Base-by-base conservation (phyloP, 1,140 invertebrate species). In the Amphibalanus amphitrite region DNA sequence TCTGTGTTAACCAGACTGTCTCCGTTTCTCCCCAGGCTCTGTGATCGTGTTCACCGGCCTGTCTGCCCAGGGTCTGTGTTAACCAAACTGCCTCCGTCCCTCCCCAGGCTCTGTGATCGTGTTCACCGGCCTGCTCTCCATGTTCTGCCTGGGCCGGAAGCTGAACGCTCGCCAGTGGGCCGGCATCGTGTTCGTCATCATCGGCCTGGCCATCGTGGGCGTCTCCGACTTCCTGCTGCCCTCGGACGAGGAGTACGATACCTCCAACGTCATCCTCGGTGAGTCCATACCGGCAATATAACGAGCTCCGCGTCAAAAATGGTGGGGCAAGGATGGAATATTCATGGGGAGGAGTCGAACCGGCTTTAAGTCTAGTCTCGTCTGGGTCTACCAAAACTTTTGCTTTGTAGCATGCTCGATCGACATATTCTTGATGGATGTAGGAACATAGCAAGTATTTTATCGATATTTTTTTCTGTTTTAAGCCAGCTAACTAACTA, bases 61-160 rank as follows among this genome's bases (percentile, higher is more conserved):
- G 33, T 38, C 33, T 38, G 4, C n/a, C n/a, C n/a, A n/a, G n/a
- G n/a, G n/a, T n/a, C n/a, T n/a, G n/a, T n/a, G n/a, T n/a, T n/a
- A n/a, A n/a, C n/a, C n/a, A n/a, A 26, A 30, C n/a, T 20, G 4
- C 33, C 70, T 69, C 10, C 72, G 72, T 74, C 73, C 74, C 69
- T 67, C 78, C 80, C 59, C 76, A 90, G 89, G 90, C 71, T 87
- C 94, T 73, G 89, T 96, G 0, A 95, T 98, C 73, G 84, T 98
- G 15, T 98, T 98, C 80, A 95, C 95, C 67, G 93, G 90, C 3
- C 78, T 96, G 17, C 82, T 97, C 0, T 96, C 94, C 29, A 88
- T 92, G n/a, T 88, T 87, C 33, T 96, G 96, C 79, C 82, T 97
- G 3, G 83, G 89, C 26, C 83, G 89, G 73, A 83, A 82, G 69